These are phyloP conservation scores for Mormyrops boulengeri DNA, from an alignment of 2,797 vertebrate genomes.

Conservation along the genomic window DNA sequence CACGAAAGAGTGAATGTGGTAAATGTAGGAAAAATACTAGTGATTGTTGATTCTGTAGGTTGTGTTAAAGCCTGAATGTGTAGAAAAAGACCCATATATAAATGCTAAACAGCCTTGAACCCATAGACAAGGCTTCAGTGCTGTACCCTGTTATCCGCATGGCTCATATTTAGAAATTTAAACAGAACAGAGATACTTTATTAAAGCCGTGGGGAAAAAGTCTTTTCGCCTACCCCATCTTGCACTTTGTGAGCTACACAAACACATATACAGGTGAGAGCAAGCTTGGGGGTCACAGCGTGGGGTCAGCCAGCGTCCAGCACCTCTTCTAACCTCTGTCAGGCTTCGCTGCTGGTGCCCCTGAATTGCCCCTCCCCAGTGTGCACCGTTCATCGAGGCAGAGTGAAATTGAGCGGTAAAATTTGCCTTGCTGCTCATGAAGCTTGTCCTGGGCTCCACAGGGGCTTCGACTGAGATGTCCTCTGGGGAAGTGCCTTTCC, in stretches of 20 bases:
- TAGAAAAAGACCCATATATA: not conserved
- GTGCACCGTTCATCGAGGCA: not conserved
- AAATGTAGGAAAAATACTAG: not conserved
- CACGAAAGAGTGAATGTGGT: not conserved
- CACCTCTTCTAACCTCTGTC: not conserved
- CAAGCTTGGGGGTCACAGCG: not conserved
- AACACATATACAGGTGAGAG: not conserved
- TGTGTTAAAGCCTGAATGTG: not conserved
- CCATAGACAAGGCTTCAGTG: not conserved
- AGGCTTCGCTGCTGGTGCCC: not conserved
- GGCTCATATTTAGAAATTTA: not conserved
- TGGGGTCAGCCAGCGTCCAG: not conserved
- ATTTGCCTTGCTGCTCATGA: not conserved
- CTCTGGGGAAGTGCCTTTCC: not conserved
- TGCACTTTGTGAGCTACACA: not conserved
- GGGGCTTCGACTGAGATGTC: not conserved
- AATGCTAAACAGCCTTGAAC: not conserved
- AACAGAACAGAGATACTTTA: not conserved
- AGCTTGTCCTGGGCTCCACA: not conserved
- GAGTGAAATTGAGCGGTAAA: not conserved
- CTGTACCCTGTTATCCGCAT: not conserved
- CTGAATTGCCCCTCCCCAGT: not conserved
- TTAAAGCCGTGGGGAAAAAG: not conserved
- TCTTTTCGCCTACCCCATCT: not conserved
- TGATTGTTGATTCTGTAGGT: not conserved